Base-by-base conservation (phyloP, 1,140 invertebrate species). In the Hypsibius dujardini region DNA sequence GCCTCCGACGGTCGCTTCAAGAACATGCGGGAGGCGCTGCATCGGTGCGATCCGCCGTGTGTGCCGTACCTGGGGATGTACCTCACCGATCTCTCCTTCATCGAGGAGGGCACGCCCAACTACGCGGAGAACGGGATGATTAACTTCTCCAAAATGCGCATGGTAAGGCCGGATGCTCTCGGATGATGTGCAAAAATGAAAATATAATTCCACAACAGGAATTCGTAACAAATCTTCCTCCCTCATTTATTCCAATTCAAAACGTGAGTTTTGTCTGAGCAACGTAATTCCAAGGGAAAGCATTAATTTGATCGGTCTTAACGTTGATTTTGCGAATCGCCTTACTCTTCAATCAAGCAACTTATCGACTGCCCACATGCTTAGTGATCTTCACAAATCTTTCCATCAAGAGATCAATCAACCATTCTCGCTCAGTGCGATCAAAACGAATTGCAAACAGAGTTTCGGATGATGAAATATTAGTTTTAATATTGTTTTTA, bases 61-160 rank as follows among this genome's bases (percentile, higher is more conserved):
- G 92, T 94, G 71, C 92, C 92, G 1, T 95, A 94, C 78, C 79
- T 95, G 70, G 92, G 91, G 45, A 87, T 94, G 83, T 95, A 95
- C 78, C 80, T 95, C 7, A 90, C 90, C 15, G 92, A 95, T 79
- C 80, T 95, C 7, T 91, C 90, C 1, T 94, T 94, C 78, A 93
- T 95, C 70, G 91, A 95, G 81, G 92, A 95, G 81, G 90, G 90
- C 45, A 92, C 90, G 12, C 88, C 90, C 1, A 92, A 92, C 77
- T 89, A 90, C 76, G 91, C 90, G 0, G 89, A 91, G 2, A 90
- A 94, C 72, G 87, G 87, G 70, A 82, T 95, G n/a, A 83, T 95
- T 42, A 95, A 95, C 77, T 95, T 94, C 80, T 92, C 90, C 1
- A 95, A 95, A 82, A 93, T 95, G 90, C 83, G 91, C 83, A 94